Conservation (phyloP, 2,888 invertebrate genomes). For the Gonocerus acuteangulatus region DNA sequence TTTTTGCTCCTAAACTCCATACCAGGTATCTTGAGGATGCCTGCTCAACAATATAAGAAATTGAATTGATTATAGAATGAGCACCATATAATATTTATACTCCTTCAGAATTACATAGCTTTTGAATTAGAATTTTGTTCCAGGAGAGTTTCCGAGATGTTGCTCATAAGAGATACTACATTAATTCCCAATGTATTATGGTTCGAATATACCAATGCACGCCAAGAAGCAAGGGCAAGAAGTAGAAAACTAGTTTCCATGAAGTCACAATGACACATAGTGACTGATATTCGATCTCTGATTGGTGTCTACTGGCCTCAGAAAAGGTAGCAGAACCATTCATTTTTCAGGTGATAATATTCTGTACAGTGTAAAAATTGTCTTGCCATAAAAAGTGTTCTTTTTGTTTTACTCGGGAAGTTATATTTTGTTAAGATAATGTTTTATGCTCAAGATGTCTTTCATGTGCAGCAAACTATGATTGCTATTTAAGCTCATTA, state of each 20-base stretch:
- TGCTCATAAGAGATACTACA: constrained; percentile 80
- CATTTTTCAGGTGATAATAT: background rate
- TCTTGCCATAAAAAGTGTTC: background rate
- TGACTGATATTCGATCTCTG: constrained; percentile 44
- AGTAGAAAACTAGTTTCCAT: constrained; percentile 71
- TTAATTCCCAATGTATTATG: constrained; percentile 85
- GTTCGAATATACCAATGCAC: constrained; percentile 85
- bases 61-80: too few relatives aligned
- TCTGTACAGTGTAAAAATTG: background rate
- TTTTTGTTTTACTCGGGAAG: too few relatives aligned
- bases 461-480: too few relatives aligned
- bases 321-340: constrained; percentile 45
- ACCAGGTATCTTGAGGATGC: too few relatives aligned
- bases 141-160: constrained; percentile 77
- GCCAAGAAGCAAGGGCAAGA: constrained; percentile 72
- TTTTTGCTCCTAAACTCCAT: too few relatives aligned
- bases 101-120: too few relatives aligned
- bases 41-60: too few relatives aligned
- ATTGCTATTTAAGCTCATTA: too few relatives aligned
- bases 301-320: constrained; percentile 43
- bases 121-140: too few relatives aligned
- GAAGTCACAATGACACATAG: constrained; percentile 74
- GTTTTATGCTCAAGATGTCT: too few relatives aligned
- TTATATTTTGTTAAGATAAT: too few relatives aligned
- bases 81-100: too few relatives aligned